Evolutionary conservation across 2,888 invertebrate species (phyloP).

Genomic region (Arrhopalites spinosus): DNA sequence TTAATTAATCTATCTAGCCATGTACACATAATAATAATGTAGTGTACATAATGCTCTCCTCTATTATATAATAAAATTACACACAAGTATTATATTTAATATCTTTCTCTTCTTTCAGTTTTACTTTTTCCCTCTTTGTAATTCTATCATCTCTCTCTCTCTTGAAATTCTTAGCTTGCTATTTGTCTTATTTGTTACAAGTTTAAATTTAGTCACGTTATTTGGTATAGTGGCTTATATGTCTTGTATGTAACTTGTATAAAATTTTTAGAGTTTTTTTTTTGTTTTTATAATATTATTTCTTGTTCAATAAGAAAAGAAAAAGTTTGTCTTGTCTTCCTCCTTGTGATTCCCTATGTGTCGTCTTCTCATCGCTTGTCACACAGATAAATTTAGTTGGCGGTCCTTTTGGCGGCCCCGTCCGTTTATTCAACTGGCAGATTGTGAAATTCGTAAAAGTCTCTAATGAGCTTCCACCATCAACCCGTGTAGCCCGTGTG

Average conservation of each 20-base stretch:
- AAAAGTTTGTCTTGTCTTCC: background rate
- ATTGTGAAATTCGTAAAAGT: conserved; percentile 32
- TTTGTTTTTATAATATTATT: no score
- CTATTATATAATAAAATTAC: background rate
- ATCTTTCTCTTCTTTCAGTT: background rate
- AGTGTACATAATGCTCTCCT: background rate
- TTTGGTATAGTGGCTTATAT: no score
- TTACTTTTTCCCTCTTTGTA: no score
- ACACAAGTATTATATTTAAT: background rate
- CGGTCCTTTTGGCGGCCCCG: conserved; percentile 32
- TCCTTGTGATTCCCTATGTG: background rate
- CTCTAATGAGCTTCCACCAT: conserved; percentile 31
- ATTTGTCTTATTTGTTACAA: no score
- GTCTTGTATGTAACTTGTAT: no score
- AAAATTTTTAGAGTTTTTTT: no score
- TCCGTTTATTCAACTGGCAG: conserved; percentile 34
- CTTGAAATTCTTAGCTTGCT: no score
- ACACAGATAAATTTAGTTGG: conserved; percentile 31
- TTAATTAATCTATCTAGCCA: conserved; percentile 34
- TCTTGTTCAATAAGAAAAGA: no score
- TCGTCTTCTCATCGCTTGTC: conserved; percentile 35
- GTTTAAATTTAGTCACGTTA: no score
- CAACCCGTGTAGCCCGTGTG: background rate
- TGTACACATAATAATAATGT: conserved; percentile 11
- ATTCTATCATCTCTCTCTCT: no score